A percentile compares a stretch with the other conserved stretches of the same genome.
Conservation (phyloP, 2,113 vertebrate species). For the Trogon surrucura region DNA sequence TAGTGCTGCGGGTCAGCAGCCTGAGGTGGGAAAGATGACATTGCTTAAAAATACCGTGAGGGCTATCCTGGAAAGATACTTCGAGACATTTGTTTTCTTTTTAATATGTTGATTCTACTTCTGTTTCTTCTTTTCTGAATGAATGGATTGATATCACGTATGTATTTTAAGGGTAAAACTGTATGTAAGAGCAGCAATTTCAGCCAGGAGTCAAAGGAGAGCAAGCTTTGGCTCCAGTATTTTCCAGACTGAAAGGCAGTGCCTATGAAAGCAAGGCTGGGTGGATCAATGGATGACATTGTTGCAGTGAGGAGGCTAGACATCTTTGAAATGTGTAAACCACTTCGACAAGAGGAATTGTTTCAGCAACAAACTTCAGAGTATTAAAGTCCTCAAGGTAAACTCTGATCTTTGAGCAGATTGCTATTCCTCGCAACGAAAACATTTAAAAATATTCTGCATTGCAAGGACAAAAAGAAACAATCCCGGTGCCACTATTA, state of each 20-base stretch:
- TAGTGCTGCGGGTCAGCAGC: neutral
- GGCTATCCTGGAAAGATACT: neutral
- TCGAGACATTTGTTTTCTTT: neutral
- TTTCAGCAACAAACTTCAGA: neutral
- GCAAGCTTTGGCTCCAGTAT: neutral
- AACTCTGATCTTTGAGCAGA: constrained; percentile 1
- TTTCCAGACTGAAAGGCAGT: neutral
- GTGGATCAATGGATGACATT: neutral
- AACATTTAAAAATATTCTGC: neutral
- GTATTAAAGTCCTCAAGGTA: constrained; percentile 7
- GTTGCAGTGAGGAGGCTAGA: neutral
- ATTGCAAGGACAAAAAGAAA: constrained; percentile 36
- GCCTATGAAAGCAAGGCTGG: neutral
- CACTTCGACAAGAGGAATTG: constrained; percentile 5
- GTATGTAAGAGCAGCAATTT: neutral
- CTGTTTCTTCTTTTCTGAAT: neutral
- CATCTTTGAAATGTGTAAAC: constrained; percentile 16
- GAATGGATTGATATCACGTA: neutral
- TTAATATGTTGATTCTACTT: constrained; percentile 10
- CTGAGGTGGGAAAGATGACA: neutral
- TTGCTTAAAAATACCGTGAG: neutral
- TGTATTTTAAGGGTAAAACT: neutral
- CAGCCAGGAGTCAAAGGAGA: neutral
- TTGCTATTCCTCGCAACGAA: neutral
- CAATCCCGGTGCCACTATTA: neutral